Evolutionary conservation across 2,113 vertebrate genomes (phyloP), one percentile per base, ranked within the genome.

Genomic region (Bujurquina vittata): DNA sequence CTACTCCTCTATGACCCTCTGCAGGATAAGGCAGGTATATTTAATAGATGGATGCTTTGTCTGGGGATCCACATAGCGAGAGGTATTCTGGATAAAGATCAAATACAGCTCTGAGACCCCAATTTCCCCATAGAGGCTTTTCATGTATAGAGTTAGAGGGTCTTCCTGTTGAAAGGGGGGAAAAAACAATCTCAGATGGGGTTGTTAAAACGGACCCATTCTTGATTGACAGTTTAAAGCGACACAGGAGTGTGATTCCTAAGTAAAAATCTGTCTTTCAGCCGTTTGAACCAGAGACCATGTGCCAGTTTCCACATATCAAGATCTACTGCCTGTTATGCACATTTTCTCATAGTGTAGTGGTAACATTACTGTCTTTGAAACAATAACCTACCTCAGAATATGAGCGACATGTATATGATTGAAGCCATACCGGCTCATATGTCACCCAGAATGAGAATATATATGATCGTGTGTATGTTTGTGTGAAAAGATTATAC

Each of bases 41-140:
- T 69, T n/a, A 72, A 54, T 54, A 23, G 26, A 54, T 33, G 26
- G 46, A 6, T 72, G 10, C 2, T 5, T 33, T 72, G 82, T 79
- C 80, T 84, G 83, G 65, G 57, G 69, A 84, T 20, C 52, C 62
- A 85, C 77, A 77, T 57, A 65, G 61, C 61, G 54, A 67, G 58
- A 23, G 20, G 74, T 56, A 85, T 81, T 81, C 77, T 83, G 69
- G 22, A 54, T 77, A n/a, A 31, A 65, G 31, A 72, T 79, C 31
- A 40, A 49, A 79, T 20, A 8, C 35, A 33, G 20, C 31, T 79
- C 8, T 31, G 73, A 33, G 52, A 69, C 23, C 10, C 0, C 49
- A 20, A 26, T 54, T 49, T 49, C 23, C 22, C 18, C 11, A 62
- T 3, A 61, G 10, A 60, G 55, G 17, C 43, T 80, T 83, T 60